These are phyloP conservation scores for Rhaphigaster nebulosa DNA, from an alignment of 2,888 invertebrate genomes.

Conservation along the genomic window DNA sequence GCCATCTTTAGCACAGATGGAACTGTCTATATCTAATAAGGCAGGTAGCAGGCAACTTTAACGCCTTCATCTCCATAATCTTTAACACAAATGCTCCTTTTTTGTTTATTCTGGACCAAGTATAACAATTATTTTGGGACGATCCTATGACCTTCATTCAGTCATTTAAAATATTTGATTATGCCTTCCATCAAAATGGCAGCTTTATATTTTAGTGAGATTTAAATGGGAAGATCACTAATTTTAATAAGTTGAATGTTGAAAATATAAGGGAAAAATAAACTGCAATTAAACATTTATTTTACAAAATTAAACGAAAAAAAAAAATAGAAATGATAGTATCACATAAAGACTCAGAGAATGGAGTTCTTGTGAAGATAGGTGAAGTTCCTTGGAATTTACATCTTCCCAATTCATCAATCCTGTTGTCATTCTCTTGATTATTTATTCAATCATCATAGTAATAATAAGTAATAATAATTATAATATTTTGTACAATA, in stretches of 20 bases:
- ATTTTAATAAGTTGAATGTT: neutral
- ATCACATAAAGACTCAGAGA: constrained; percentile 64
- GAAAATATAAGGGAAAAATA: constrained; percentile 18
- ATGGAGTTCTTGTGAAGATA: constrained; percentile 54
- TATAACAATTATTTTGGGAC: no score
- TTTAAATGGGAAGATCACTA: neutral
- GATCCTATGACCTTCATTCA: no score
- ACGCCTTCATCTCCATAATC: no score
- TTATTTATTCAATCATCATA: constrained; percentile 56
- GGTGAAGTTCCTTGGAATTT: constrained; percentile 36
- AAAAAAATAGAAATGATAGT: constrained; percentile 61
- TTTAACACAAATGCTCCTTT: no score
- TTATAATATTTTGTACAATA: constrained; percentile 60
- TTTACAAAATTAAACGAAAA: constrained; percentile 65
- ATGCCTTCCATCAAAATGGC: no score
- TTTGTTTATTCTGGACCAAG: no score
- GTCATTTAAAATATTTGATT: no score
- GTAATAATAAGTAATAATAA: constrained; percentile 58
- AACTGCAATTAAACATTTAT: constrained; percentile 63
- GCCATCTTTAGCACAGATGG: no score
- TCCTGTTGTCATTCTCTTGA: constrained; percentile 48
- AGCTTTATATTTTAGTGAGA: neutral
- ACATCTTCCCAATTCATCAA: constrained; percentile 51
- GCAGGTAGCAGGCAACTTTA: no score
- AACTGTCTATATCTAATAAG: no score